A percentile compares a stretch with the other conserved stretches of the same genome.
Conservation (phyloP, 2,888 invertebrate genomes). For the Meta bourneti region DNA sequence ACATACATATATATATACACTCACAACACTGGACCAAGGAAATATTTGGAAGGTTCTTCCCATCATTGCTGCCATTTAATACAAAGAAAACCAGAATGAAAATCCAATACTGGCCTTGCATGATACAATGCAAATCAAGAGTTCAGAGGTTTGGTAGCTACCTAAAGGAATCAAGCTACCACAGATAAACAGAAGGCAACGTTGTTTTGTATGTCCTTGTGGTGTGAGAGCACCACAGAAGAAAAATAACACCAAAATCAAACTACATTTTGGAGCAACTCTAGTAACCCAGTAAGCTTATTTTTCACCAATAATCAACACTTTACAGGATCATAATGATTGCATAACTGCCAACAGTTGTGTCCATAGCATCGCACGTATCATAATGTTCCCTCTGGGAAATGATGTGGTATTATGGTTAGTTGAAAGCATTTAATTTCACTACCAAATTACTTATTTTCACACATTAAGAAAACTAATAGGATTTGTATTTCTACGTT, state of each 20-base stretch:
- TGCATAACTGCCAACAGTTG: background rate
- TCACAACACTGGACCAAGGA: background rate
- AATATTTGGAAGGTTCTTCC: background rate
- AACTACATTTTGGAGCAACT: background rate
- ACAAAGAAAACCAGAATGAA: background rate
- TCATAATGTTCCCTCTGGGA: too few relatives aligned
- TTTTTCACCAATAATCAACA: background rate
- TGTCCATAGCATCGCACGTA: too few relatives aligned
- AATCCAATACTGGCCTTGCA: background rate
- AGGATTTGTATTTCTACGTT: too few relatives aligned
- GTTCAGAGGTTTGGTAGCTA: background rate
- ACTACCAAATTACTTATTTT: too few relatives aligned
- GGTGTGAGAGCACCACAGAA: background rate
- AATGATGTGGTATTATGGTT: too few relatives aligned
- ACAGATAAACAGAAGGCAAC: background rate
- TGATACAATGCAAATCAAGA: background rate
- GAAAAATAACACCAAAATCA: background rate
- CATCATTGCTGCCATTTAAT: background rate
- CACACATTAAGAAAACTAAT: too few relatives aligned
- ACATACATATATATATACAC: background rate
- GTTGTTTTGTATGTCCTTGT: background rate
- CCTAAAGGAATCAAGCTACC: background rate
- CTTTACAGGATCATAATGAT: background rate
- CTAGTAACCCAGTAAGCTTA: background rate
- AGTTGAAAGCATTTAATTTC: too few relatives aligned